Base-by-base conservation (phyloP, 2,797 vertebrate genomes). In the Phoxinus dragarum region DNA sequence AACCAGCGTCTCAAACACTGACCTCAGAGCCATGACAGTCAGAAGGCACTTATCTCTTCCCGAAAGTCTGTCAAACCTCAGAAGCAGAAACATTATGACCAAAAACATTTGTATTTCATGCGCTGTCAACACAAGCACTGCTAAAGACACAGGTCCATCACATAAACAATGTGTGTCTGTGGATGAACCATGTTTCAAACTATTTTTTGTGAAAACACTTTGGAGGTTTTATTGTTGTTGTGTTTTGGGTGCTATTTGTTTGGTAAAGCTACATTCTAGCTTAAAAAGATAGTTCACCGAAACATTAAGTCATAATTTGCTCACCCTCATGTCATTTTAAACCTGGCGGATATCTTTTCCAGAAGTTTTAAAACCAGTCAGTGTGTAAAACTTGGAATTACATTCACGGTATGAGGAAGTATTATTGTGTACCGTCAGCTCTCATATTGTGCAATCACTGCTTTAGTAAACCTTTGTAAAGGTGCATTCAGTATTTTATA, bases 41-140 rank as follows among this genome's bases (percentile, higher is more conserved):
- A 64, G 83, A 14, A 80, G 44, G 19, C 36, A 49, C 75, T 71
- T 86, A 84, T 81, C 81, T 42, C 76, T 86, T 89, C 86, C 84
- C 66, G 56, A 83, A 87, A 87, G 8, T 3, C 59, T 64, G 72
- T 44, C 73, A 61, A 54, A 75, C 82, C 66, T 59, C 42, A 84
- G 72, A 47, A 52, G 40, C 68, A 54, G 80, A 10, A 16, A 23
- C 9, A 23, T 61, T 23, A 79, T 80, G 82, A 88, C 80, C 84
- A 81, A 81, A 12, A 69, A 49, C 40, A 66, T 79, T 27, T 66
- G 77, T 34, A 21, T 66, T 27, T 27, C 34, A 71, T 40, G 75
- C 21, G 36, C 49, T 80, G 64, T 88, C 76, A 88, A 72, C 79
- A 73, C 83, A 49, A 81, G 49, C 34, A 47, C 61, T 40, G 78